phyloP scores from a whole-genome alignment of 1,140 invertebrate species.

The Charaxes varanes region DNA sequence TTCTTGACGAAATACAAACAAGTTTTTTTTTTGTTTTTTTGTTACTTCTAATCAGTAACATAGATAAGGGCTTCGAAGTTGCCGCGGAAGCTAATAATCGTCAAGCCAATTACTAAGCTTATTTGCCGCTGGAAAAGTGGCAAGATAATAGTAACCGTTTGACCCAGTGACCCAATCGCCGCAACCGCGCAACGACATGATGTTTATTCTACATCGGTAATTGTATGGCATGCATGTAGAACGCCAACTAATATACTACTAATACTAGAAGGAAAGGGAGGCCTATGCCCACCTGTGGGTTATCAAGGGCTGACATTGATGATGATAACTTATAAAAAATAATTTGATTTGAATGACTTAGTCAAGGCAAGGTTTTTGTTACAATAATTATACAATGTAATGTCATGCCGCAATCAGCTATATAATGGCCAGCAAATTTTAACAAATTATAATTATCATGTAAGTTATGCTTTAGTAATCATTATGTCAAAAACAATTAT shows the following conservation, averaged over 20 bases:
- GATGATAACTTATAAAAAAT: too few relatives aligned
- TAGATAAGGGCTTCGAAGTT: slow-evolving; percentile 14
- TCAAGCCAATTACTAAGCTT: slow-evolving; percentile 16
- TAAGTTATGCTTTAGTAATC: too few relatives aligned
- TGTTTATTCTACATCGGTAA: slow-evolving; percentile 8
- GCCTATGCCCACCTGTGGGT: too few relatives aligned
- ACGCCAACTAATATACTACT: not conserved
- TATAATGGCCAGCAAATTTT: too few relatives aligned
- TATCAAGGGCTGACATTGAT: not conserved
- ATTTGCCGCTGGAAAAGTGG: slow-evolving; percentile 13
- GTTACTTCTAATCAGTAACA: slow-evolving; percentile 1
- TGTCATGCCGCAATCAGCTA: too few relatives aligned
- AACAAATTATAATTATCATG: too few relatives aligned
- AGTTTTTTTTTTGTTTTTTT: slow-evolving; percentile 9
- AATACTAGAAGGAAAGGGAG: too few relatives aligned
- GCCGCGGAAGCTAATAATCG: slow-evolving; percentile 15
- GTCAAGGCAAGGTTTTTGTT: too few relatives aligned
- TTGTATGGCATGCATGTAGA: slow-evolving; percentile 1
- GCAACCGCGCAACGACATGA: slow-evolving; percentile 4
- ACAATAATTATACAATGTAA: too few relatives aligned
- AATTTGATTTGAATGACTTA: too few relatives aligned
- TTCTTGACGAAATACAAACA: too few relatives aligned
- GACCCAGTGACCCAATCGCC: slow-evolving; percentile 14
- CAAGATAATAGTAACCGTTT: slow-evolving; percentile 16
- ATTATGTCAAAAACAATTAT: too few relatives aligned